Conservation (phyloP, 2,888 invertebrate species). For the Harmothoe impar region DNA sequence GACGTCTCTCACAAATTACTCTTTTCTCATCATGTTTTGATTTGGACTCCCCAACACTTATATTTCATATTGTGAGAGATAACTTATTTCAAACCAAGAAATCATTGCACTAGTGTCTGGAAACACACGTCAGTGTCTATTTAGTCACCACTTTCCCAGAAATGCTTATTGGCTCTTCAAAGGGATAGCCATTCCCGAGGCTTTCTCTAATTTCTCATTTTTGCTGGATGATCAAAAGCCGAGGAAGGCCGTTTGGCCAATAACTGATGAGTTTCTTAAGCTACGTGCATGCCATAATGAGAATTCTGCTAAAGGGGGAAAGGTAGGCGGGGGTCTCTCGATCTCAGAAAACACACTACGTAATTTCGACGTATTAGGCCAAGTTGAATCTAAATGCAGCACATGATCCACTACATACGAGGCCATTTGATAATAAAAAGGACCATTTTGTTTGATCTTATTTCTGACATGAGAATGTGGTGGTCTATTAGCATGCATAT, state of each 20-base stretch:
- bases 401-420: no score
- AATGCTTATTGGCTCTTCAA: slow-evolving; percentile 12
- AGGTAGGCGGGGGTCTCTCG: background rate
- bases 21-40: no score
- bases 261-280: slow-evolving; percentile 5
- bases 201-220: slow-evolving; percentile 12
- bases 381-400: background rate
- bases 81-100: no score
- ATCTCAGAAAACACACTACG: no score
- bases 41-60: no score
- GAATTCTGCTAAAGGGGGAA: background rate
- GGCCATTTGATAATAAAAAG: no score
- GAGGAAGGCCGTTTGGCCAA: background rate
- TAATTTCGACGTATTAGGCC: background rate
- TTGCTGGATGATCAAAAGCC: slow-evolving; percentile 18
- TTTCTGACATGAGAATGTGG: no score
- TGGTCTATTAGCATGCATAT: no score
- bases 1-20: no score
- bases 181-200: background rate
- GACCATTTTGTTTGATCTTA: no score
- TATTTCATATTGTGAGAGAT: no score
- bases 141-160: background rate
- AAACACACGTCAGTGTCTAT: background rate
- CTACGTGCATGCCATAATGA: background rate
- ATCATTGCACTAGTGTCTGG: background rate